Evolutionary conservation across 2,888 invertebrate genomes (phyloP), one percentile per base, ranked within the genome.

Genomic region (Gandaritis pyraliata): DNA sequence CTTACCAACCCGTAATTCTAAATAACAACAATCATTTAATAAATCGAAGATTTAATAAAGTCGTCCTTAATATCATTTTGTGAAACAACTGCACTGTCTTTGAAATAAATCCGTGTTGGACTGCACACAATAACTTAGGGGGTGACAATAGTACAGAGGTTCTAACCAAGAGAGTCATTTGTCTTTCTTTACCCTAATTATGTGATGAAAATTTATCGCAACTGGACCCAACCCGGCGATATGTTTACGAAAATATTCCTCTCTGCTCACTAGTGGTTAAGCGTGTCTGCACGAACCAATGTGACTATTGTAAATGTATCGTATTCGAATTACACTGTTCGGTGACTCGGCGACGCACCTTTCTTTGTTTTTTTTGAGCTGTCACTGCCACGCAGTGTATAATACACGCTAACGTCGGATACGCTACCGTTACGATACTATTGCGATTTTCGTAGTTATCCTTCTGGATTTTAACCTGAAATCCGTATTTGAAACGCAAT

Each of bases 181-280:
- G 80, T 87, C 86, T 87, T 84, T 83, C 84, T 80, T 82, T 82
- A 82, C 81, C 80, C 81, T 88, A 85, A 87, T 87, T 87, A 86
- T 82, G 77, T 83, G 84, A 85, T 86, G 84, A 83, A 80, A 85
- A 87, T 87, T 85, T 87, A 88, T 87, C 69, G 79, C 73, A 73
- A 76, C 72, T 70, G 75, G 71, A 78, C 80, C 76, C 65, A 80
- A 82, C 72, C 78, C 75, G 61, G 58, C 49, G 62, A 61, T 72
- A 69, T 71, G 63, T 57, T 60, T 61, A 65, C 63, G 57, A 65
- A 65, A 73, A 77, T 74, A 72, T 76, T 75, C 75, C 71, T 76
- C 66, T 56, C 36, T 13, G 41, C 23, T 23, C 23, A 23, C 2
- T 4, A 23, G 23, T 23, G 15, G 41, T n/a, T n/a, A n/a, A 11